Percentiles rank a stretch among this genome's conserved stretches.
Evolutionary conservation across 2,113 vertebrate genomes (phyloP).

Genomic region (Setophaga kirtlandii): DNA sequence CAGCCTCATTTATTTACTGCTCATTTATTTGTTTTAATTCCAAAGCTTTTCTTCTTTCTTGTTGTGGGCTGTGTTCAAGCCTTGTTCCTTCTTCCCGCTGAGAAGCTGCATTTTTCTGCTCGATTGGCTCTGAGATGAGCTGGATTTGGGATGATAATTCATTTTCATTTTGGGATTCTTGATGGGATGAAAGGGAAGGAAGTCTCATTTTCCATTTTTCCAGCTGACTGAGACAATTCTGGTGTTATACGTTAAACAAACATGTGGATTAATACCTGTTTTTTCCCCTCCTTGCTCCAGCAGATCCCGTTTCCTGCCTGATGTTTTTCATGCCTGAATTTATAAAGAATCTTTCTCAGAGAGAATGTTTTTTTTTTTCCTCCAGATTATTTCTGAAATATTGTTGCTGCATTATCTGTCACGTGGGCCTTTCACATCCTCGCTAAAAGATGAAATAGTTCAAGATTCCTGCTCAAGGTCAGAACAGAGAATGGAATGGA

Average conservation of each 20-base stretch:
- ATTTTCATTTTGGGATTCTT: not conserved
- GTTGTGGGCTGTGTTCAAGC: not conserved
- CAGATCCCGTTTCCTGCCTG: not conserved
- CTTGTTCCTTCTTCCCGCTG: not conserved
- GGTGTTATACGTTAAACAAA: not conserved
- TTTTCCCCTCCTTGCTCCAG: not conserved
- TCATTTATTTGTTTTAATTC: conserved; percentile 36
- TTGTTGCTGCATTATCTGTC: not conserved
- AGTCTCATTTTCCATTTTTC: not conserved
- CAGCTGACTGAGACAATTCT: not conserved
- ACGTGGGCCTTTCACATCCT: not conserved
- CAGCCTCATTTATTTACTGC: conserved; percentile 32
- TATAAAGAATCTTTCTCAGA: not conserved
- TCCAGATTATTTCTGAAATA: not conserved
- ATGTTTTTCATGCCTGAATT: not conserved
- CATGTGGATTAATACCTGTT: not conserved
- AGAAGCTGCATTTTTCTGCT: conserved; percentile 20
- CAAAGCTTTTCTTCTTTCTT: not conserved
- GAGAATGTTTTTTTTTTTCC: not conserved
- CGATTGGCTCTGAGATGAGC: not conserved
- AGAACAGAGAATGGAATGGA: not conserved
- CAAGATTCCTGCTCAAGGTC: not conserved
- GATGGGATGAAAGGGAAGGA: not conserved
- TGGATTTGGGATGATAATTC: not conserved
- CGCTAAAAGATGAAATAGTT: not conserved